phyloP scores from a whole-genome alignment of 2,797 vertebrate genomes.

The Gobio occitaniae region DNA sequence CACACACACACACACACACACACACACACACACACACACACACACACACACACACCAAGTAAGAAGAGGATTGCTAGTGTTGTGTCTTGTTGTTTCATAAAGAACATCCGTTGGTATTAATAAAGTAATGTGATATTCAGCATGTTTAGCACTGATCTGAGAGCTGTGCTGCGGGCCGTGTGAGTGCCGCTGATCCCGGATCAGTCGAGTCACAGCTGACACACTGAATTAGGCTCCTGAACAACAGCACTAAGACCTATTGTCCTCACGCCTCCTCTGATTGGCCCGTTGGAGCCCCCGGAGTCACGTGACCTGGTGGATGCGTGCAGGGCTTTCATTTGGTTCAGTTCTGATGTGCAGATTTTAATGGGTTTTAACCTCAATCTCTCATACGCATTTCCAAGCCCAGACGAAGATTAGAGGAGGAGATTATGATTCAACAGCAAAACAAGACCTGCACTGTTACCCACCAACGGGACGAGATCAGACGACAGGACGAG shows the following conservation, averaged over 20 bases:
- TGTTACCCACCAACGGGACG: constrained; percentile 51
- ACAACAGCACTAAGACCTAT: constrained; percentile 58
- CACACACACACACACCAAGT: no score
- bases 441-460: constrained; percentile 37
- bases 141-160: not conserved
- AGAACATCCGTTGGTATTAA: not conserved
- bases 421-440: constrained; percentile 75
- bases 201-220: constrained; percentile 60
- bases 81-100: not conserved
- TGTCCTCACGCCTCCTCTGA: constrained; percentile 56
- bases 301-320: constrained; percentile 68
- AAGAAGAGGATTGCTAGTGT: not conserved
- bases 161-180: constrained; percentile 1
- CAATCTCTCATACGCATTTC: constrained; percentile 79
- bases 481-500: no score
- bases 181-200: not conserved
- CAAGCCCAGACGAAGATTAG: constrained; percentile 77
- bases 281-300: constrained; percentile 61
- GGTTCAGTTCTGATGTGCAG: constrained; percentile 67
- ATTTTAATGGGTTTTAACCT: constrained; percentile 82
- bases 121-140: not conserved
- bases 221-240: constrained; percentile 63
- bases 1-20: no score
- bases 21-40: no score
- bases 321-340: constrained; percentile 53